Evolutionary conservation across 2,797 vertebrate species (phyloP), one percentile per base, ranked within the genome.

Genomic region (Fratercula arctica): DNA sequence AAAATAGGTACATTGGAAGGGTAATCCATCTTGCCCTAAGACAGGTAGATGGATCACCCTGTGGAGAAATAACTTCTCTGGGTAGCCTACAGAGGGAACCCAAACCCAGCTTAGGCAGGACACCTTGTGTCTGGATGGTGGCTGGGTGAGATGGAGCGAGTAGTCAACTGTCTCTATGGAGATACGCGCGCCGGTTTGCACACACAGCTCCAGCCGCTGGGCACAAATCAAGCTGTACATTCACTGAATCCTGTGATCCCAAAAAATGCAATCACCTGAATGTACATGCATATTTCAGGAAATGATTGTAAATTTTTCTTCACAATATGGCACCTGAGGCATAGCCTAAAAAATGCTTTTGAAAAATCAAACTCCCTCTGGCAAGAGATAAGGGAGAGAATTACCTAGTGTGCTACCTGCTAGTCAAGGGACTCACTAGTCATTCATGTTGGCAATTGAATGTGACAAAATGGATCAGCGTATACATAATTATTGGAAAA

Each of bases 151-250:
- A 4, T 15, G 41, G 33, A 67, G 54, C 4, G 8, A 78, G 31
- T 2, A 26, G 26, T 13, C 45, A 59, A 4, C 31, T 3, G 6
- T 25, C 53, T 14, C 24, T 54, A 2, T 29, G 33, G 39, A 50
- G 51, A 11, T 11, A 5, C 0, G 4, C 21, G 35, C 11, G 1
- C 45, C 31, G 48, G 8, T 66, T 57, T 75, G 46, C 46, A 53
- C 31, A 21, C 48, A 31, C 37, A 59, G n/a, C 43, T 48, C 48
- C 63, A 54, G 53, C 16, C 29, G 4, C 72, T 35, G n/a, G 2
- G 3, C 46, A 46, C 41, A 70, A 41, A 51, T n/a, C 61, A 56
- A 25, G 35, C 26, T 25, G 24, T 28, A 35, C 6, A 6, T 53
- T 73, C 24, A 37, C n/a, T 9, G 19, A 26, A 73, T 16, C 53